Conservation (phyloP, 2,888 invertebrate genomes). For the Ormyrus thymus region DNA sequence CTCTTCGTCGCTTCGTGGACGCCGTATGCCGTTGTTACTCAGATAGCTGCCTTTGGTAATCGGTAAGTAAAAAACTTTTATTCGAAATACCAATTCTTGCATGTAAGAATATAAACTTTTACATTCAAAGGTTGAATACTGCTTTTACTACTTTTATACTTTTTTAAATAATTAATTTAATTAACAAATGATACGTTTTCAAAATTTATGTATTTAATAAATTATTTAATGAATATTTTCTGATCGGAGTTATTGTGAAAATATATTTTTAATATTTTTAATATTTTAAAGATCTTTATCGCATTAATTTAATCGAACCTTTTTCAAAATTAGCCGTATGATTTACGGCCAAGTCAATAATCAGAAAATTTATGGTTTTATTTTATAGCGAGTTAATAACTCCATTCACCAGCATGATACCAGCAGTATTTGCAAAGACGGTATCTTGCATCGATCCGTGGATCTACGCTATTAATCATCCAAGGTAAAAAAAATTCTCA, state of each 20-base stretch:
- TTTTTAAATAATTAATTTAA: too few relatives aligned
- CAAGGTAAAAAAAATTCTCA: constrained; percentile 78
- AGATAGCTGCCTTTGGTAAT: constrained; percentile 90
- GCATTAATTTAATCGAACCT: too few relatives aligned
- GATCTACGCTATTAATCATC: constrained; percentile 93
- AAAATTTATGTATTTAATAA: too few relatives aligned
- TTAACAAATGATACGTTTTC: too few relatives aligned
- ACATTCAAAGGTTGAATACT: not conserved
- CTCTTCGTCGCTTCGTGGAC: constrained; percentile 92
- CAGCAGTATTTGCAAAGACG: constrained; percentile 89
- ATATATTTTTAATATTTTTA: too few relatives aligned
- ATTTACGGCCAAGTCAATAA: too few relatives aligned
- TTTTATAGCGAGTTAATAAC: constrained; percentile 73
- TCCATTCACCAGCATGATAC: constrained; percentile 84
- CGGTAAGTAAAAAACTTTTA: constrained; percentile 64
- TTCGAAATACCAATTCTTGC: too few relatives aligned
- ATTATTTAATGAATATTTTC: too few relatives aligned
- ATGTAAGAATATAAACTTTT: not conserved
- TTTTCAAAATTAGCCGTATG: too few relatives aligned
- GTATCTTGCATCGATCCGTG: constrained; percentile 95
- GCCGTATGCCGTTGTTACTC: constrained; percentile 89
- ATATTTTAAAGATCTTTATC: too few relatives aligned
- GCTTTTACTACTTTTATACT: not conserved
- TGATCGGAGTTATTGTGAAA: too few relatives aligned
- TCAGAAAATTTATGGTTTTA: too few relatives aligned